phyloP scores from a whole-genome alignment of 2,797 vertebrate genomes.

The Hyperoplus lanceolatus region DNA sequence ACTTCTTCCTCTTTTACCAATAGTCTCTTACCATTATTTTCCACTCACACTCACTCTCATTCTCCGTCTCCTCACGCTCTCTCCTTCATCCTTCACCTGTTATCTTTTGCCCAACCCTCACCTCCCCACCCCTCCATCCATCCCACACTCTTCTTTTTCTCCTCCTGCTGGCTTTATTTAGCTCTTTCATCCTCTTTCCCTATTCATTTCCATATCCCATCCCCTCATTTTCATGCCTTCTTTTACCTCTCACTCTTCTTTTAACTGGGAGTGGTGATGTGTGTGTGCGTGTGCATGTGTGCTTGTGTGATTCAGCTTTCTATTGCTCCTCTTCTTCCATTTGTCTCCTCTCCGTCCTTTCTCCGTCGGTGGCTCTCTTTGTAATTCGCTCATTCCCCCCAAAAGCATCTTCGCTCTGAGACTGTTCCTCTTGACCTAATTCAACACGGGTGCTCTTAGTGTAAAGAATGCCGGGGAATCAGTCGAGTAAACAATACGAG shows the following conservation, averaged over 20 bases:
- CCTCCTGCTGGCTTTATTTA: conserved; percentile 9
- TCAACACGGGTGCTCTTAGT: conserved; percentile 17
- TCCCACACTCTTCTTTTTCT: neutral
- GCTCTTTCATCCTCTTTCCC: conserved; percentile 17
- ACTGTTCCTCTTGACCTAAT: conserved; percentile 29
- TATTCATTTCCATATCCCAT: conserved; percentile 32
- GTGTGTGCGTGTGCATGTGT: too few relatives aligned
- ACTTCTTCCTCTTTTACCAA: conserved; percentile 33
- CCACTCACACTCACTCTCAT: conserved; percentile 17
- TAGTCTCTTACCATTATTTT: conserved; percentile 40
- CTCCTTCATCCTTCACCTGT: conserved; percentile 46
- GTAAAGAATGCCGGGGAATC: conserved; percentile 6
- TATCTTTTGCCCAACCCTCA: conserved; percentile 16
- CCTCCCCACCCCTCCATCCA: neutral
- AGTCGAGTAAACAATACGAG: conserved; percentile 46
- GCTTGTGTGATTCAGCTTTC: neutral
- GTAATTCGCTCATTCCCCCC: conserved; percentile 22
- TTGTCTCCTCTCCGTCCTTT: conserved; percentile 13
- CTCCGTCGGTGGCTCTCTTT: conserved; percentile 13
- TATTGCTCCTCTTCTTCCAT: neutral
- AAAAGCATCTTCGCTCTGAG: conserved; percentile 30
- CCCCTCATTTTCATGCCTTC: conserved; percentile 6
- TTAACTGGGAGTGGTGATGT: too few relatives aligned
- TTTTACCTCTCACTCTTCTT: conserved; percentile 8
- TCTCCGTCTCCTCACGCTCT: conserved; percentile 15